Evolutionary conservation across 2,888 invertebrate genomes (phyloP).

Genomic region (Iphiclides podalirius): DNA sequence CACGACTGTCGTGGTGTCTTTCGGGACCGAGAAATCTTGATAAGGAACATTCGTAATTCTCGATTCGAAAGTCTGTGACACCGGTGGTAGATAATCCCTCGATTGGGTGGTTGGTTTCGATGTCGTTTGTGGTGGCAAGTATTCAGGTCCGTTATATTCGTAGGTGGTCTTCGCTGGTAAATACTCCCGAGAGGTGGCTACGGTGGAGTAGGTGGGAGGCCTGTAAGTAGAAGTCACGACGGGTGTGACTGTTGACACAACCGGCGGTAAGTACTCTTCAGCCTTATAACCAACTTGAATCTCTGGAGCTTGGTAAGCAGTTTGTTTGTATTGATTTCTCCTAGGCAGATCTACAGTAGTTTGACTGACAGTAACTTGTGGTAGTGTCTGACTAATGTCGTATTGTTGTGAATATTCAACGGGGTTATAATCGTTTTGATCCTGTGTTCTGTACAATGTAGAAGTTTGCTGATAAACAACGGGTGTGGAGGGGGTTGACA

Average conservation of each 20-base stretch:
- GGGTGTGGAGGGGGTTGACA: constrained; percentile 48
- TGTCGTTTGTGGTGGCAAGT: constrained; percentile 56
- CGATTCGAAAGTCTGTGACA: constrained; percentile 29
- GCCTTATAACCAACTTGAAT: constrained; percentile 62
- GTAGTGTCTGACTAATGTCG: constrained; percentile 27
- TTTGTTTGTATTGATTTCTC: constrained; percentile 50
- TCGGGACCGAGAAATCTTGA: constrained; percentile 42
- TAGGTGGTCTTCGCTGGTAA: constrained; percentile 33
- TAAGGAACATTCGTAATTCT: constrained; percentile 49
- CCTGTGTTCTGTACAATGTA: constrained; percentile 42
- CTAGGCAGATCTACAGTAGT: constrained; percentile 50
- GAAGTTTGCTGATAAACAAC: constrained; percentile 46
- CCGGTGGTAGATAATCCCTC: constrained; percentile 28
- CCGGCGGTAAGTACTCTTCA: constrained; percentile 67
- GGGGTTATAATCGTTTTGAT: constrained; percentile 46
- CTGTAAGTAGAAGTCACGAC: constrained; percentile 42
- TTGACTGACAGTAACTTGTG: constrained; percentile 33
- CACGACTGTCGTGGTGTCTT: constrained; percentile 28
- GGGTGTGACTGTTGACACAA: constrained; percentile 41
- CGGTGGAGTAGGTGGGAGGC: constrained; percentile 50
- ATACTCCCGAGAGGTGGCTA: constrained; percentile 42
- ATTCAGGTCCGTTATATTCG: constrained; percentile 52
- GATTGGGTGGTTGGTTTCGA: constrained; percentile 25
- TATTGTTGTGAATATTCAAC: constrained; percentile 40
- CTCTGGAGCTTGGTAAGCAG: constrained; percentile 57